Evolutionary conservation across 2,113 vertebrate species (phyloP), one percentile per base, ranked within the genome.

Genomic region (Semnornis frantzii): DNA sequence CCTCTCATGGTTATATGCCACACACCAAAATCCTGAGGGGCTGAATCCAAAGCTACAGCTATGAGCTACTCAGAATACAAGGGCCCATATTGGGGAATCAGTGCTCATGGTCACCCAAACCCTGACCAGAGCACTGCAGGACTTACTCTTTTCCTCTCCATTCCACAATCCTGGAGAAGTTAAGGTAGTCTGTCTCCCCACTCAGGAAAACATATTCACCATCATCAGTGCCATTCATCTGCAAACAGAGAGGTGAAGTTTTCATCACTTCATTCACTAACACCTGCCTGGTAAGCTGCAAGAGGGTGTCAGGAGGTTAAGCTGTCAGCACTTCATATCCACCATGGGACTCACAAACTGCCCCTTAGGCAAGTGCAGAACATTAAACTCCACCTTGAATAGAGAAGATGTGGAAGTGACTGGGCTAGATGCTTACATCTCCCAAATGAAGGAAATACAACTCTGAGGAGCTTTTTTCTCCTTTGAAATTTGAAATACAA

Each of bases 161-260:
- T 37, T 98, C 97, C 90, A 98, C 97, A 78, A 99, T 98, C 95
- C 97, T 97, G 55, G 98, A 97, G 97, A 99, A 99, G 97, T 99
- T 98, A 71, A 97, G 96, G 92, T 99, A 99, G 97, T 85, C 97
- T 2, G 97, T 96, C 64, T 98, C 97, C 63, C 99, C 99, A 6
- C 98, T 99, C 64, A 98, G 97, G 88, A 99, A 98, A 55, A 99
- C 96, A 52, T 99, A 99, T 12, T 98, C 97, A 30, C 99, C 99
- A 31, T 99, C 99, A 80, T 98, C 97, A 3, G 98, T 98, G 39
- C 97, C 98, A 15, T 99, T 99, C 97, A 92, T 98, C 99, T 99
- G 95, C 87, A 97, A 94, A 96, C 11, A 95, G 62, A 94, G 0
- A 78, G 9, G 44, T 10, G 14, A 86, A 21, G 18, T 89, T 80